phyloP scores from a whole-genome alignment of 2,888 invertebrate species.

The Rotaria socialis region DNA sequence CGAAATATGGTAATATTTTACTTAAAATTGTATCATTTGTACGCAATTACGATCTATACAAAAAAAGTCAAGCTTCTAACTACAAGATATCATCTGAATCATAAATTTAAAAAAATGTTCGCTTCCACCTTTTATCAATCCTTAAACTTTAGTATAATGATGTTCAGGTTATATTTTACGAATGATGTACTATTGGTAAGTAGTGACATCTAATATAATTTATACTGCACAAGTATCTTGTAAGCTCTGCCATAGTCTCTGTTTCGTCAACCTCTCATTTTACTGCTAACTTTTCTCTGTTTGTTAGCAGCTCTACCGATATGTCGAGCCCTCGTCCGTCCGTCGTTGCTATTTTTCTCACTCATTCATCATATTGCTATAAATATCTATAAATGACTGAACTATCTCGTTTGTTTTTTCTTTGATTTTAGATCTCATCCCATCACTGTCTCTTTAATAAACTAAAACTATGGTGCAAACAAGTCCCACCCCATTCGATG shows the following conservation, averaged over 20 bases:
- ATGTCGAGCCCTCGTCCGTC: not conserved
- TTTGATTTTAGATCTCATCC: conserved; percentile 24
- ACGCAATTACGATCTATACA: no score
- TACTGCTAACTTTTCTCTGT: conserved; percentile 10
- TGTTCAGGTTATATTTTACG: not conserved
- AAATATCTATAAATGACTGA: not conserved
- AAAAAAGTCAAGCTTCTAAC: no score
- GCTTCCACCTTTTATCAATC: no score
- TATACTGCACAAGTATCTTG: not conserved
- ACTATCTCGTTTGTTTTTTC: not conserved
- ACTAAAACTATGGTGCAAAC: conserved; percentile 22
- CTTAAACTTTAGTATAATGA: no score
- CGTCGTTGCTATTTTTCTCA: not conserved
- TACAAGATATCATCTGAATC: no score
- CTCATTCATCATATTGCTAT: not conserved
- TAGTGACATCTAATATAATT: conserved; percentile 10
- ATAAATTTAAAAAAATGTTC: no score
- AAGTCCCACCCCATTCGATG: conserved; percentile 30
- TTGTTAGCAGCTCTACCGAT: not conserved
- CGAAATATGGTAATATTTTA: no score
- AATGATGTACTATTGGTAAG: not conserved
- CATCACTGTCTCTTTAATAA: not conserved
- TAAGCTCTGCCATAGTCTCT: not conserved
- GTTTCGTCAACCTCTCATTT: not conserved
- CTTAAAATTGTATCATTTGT: no score